Evolutionary conservation across 1,140 invertebrate species (phyloP).

Genomic region (Orius laevigatus): DNA sequence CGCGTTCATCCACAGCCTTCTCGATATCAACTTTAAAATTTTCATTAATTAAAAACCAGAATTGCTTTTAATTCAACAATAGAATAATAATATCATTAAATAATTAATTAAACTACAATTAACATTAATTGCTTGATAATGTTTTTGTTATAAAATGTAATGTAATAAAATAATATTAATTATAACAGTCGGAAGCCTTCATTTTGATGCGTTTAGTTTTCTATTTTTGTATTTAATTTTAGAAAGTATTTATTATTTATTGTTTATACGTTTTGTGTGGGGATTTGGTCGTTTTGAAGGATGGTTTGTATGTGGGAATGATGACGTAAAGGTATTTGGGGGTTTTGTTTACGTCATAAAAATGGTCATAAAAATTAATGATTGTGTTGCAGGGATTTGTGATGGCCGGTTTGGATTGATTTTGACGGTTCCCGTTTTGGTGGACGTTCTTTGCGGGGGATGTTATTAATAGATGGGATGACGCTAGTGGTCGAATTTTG

Average conservation of each 20-base stretch:
- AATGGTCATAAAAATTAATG: not conserved
- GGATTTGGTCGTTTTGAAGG: not conserved
- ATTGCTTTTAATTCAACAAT: not conserved
- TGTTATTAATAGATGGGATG: no score
- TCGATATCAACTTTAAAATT: constrained; percentile 4
- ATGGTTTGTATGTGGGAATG: not conserved
- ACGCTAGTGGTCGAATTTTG: no score
- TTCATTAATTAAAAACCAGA: constrained; percentile 3
- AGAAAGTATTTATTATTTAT: constrained; percentile 11
- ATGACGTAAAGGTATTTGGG: not conserved
- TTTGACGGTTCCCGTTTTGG: not conserved
- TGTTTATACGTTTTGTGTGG: not conserved
- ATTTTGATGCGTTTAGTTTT: constrained; percentile 11
- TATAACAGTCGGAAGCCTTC: constrained; percentile 14
- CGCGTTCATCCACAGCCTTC: constrained; percentile 6
- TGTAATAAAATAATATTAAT: constrained; percentile 10
- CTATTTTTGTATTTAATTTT: constrained; percentile 14
- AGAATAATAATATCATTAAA: not conserved
- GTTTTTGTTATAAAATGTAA: not conserved
- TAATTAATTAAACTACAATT: not conserved
- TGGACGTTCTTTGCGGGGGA: no score
- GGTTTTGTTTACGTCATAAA: not conserved
- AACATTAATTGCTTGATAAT: not conserved
- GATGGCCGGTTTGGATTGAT: no score
- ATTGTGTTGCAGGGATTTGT: no score